These are phyloP conservation scores for Drosophila kikkawai DNA, from an alignment of 1,140 invertebrate genomes.

Conservation along the genomic window DNA sequence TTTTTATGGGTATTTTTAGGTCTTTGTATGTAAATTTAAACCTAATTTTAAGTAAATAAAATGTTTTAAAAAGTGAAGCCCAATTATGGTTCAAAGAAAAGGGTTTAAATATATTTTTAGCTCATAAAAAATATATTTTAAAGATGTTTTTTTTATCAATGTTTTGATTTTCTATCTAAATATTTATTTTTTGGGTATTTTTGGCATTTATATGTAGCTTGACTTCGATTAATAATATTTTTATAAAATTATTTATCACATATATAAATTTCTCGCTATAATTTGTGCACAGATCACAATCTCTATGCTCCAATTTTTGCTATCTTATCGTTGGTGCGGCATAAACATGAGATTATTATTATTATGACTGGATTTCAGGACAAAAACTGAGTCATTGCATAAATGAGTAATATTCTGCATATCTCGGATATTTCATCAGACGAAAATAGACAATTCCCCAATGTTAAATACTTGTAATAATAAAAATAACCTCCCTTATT, in stretches of 20 bases:
- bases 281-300: not conserved
- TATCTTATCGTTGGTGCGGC: constrained; percentile 34
- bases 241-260: not conserved
- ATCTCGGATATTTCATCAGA: constrained; percentile 1
- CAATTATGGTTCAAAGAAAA: too few species aligned
- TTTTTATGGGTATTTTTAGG: not conserved
- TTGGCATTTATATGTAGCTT: not conserved
- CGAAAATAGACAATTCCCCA: constrained; percentile 10
- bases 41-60: too few species aligned
- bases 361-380: constrained; percentile 11
- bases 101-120: too few species aligned
- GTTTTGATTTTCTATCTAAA: too few species aligned
- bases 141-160: too few species aligned
- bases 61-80: too few species aligned
- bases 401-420: constrained; percentile 9
- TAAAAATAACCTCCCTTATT: not conserved
- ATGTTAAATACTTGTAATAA: not conserved
- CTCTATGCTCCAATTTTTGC: constrained; percentile 4
- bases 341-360: not conserved
- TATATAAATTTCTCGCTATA: too few species aligned
- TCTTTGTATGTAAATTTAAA: too few species aligned
- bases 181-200: not conserved
- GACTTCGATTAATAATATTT: not conserved
- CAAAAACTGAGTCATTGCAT: not conserved
- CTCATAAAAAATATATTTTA: too few species aligned